A percentile compares a stretch with the other conserved stretches of the same genome.
These are phyloP conservation scores for Agonopterix arenella DNA, from an alignment of 2,888 invertebrate genomes.

Conservation along the genomic window DNA sequence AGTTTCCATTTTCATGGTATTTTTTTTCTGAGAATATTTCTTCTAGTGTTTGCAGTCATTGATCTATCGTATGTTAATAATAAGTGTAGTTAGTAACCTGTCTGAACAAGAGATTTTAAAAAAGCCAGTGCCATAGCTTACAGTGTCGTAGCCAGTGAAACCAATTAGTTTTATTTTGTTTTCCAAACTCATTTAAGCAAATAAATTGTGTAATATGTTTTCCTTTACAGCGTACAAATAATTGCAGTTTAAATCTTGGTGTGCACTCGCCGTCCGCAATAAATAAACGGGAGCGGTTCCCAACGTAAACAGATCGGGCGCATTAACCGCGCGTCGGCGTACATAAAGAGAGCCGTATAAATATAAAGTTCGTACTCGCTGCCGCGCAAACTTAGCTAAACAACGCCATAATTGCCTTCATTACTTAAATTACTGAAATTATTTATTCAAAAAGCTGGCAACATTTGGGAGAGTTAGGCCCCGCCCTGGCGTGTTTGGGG, in stretches of 20 bases:
- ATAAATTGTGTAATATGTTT: slow-evolving; percentile 60
- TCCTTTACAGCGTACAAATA: slow-evolving; percentile 59
- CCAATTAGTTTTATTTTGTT: neutral
- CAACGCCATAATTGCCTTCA: slow-evolving; percentile 78
- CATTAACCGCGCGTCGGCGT: slow-evolving; percentile 69
- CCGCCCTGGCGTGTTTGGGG: slow-evolving; percentile 35
- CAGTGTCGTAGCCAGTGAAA: neutral
- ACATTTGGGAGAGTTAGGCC: slow-evolving; percentile 57
- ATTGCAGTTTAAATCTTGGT: slow-evolving; percentile 71
- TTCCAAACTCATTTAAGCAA: slow-evolving; percentile 5
- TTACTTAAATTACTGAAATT: slow-evolving; percentile 78
- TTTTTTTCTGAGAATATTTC: neutral
- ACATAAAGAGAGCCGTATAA: slow-evolving; percentile 76
- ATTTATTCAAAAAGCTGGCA: slow-evolving; percentile 78
- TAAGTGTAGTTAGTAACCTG: no score
- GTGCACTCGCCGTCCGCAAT: slow-evolving; percentile 65
- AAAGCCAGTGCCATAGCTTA: neutral
- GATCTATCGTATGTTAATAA: no score
- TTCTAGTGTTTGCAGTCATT: no score
- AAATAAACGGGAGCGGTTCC: slow-evolving; percentile 58
- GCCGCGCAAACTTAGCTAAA: slow-evolving; percentile 77
- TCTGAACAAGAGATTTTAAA: neutral
- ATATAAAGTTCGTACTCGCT: slow-evolving; percentile 74
- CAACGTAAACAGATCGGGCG: slow-evolving; percentile 75
- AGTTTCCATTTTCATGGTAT: neutral